A percentile compares a stretch with the other conserved stretches of the same genome.
Evolutionary conservation across 2,113 vertebrate genomes (phyloP).

Genomic region (Maccullochella peelii): DNA sequence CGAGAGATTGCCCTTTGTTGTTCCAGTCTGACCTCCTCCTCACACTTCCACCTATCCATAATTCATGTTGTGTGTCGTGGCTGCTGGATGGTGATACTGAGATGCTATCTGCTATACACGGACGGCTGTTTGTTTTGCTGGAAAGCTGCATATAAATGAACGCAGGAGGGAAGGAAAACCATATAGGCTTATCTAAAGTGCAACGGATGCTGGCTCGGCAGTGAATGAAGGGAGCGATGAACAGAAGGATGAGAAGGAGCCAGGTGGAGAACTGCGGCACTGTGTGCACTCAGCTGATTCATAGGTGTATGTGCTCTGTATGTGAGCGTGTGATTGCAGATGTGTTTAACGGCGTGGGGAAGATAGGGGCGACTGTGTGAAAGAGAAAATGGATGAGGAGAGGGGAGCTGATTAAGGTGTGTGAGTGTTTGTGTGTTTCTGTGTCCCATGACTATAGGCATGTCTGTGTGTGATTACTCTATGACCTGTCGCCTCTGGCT

Average conservation of each 20-base stretch:
- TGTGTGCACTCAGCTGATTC: conserved; percentile 51
- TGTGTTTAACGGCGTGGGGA: conserved; percentile 52
- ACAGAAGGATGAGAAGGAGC: conserved; percentile 62
- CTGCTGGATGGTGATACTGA: conserved; percentile 61
- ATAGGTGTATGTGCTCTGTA: conserved; percentile 17
- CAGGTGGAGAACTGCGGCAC: conserved; percentile 54
- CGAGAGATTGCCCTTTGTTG: conserved; percentile 52
- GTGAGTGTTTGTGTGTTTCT: conserved; percentile 7
- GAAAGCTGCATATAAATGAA: conserved; percentile 75
- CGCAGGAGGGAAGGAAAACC: conserved; percentile 42
- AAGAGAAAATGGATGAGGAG: conserved; percentile 36
- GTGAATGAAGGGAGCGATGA: conserved; percentile 56
- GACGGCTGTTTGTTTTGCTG: conserved; percentile 69
- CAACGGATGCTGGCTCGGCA: conserved; percentile 41
- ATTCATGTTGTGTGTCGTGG: conserved; percentile 69
- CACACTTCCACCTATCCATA: conserved; percentile 65
- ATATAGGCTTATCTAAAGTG: conserved; percentile 63
- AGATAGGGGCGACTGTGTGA: conserved; percentile 21
- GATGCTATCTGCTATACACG: conserved; percentile 68
- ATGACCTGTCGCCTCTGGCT: conserved; percentile 68
- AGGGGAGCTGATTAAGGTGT: conserved; percentile 47
- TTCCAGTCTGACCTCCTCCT: conserved; percentile 51
- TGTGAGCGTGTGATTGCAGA: conserved; percentile 36
- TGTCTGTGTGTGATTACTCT: conserved; percentile 63
- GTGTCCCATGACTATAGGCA: conserved; percentile 52